Base-by-base conservation (phyloP, 2,113 vertebrate genomes). In the Parus major region DNA sequence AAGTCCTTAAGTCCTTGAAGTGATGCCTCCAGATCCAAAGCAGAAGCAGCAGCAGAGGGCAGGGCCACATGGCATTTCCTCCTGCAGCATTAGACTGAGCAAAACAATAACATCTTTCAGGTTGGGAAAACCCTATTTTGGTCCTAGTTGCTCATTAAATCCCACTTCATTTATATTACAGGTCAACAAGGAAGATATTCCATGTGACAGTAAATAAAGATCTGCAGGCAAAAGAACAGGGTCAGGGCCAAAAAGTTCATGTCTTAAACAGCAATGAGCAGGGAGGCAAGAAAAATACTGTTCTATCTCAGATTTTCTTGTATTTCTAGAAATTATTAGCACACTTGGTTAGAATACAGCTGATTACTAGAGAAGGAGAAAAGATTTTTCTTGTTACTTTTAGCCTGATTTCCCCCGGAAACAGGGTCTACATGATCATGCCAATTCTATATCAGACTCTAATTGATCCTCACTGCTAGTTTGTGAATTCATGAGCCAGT, bases 201-300 rank as follows among this genome's bases (percentile, higher is more conserved):
- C 14, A 11, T 18, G 6, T n/a, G 39, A 72, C 20, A 79, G 20
- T 64, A 77, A 88, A 75, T 42, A 61, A 75, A 56, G 90, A 60
- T 6, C 35, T 56, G 31, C 17, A 80, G 65, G 35, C 20, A 44
- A 70, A 86, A 72, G 7, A 72, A 68, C 0, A 0, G 29, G 4
- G 47, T 41, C 0, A 0, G 29, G 4, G 47, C 44, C 16, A 70
- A 69, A 71, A 86, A 23, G 12, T 35, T 59, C 5, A 12, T 29
- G 6, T 47, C 47, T 86, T 88, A 55, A 65, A 46, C 17, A 86
- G 15, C n/a, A 88, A 35, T 52, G 60, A 86, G 39, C 29, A 81
- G 15, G 1, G 4, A 59, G n/a, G 12, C 24, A 63, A 82, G 31
- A 77, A 94, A 86, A 95, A 55, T 31, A 39, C 19, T 44, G 4